Evolutionary conservation across 2,113 vertebrate genomes (phyloP).

Genomic region (Scytalopus superciliaris): DNA sequence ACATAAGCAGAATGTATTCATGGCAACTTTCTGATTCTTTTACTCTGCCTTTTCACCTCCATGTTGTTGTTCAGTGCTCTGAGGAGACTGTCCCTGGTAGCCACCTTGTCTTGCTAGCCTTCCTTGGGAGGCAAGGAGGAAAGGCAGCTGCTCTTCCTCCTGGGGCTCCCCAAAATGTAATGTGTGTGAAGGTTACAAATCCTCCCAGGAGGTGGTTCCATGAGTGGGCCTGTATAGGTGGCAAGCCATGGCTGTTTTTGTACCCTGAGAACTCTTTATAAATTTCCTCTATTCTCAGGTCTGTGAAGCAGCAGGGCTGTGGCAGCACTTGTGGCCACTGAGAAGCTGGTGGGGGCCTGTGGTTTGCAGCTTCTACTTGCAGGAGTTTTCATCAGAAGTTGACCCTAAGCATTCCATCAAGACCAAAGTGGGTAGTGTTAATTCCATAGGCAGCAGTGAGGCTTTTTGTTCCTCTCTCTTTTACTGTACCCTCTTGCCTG

Average conservation of each 20-base stretch:
- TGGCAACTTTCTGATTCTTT: neutral
- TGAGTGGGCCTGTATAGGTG: neutral
- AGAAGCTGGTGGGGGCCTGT: neutral
- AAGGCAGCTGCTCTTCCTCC: neutral
- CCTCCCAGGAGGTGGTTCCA: neutral
- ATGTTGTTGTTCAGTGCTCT: neutral
- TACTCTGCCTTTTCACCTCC: neutral
- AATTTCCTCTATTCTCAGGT: neutral
- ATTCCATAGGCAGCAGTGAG: neutral
- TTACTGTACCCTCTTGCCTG: neutral
- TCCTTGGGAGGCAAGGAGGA: neutral
- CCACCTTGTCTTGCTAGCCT: neutral
- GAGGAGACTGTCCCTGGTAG: neutral
- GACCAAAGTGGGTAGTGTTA: neutral
- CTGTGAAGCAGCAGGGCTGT: neutral
- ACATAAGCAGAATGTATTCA: neutral
- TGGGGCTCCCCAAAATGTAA: neutral
- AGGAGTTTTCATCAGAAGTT: neutral
- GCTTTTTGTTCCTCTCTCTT: neutral
- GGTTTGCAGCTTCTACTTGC: neutral
- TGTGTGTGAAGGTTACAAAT: neutral
- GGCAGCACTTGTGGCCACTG: neutral
- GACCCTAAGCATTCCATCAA: neutral
- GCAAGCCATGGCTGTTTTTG: neutral
- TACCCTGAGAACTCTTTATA: rapidly evolving